A percentile compares a stretch with the other conserved stretches of the same genome.
Conservation (phyloP, 2,888 invertebrate genomes). For the Autographa pulchrina region DNA sequence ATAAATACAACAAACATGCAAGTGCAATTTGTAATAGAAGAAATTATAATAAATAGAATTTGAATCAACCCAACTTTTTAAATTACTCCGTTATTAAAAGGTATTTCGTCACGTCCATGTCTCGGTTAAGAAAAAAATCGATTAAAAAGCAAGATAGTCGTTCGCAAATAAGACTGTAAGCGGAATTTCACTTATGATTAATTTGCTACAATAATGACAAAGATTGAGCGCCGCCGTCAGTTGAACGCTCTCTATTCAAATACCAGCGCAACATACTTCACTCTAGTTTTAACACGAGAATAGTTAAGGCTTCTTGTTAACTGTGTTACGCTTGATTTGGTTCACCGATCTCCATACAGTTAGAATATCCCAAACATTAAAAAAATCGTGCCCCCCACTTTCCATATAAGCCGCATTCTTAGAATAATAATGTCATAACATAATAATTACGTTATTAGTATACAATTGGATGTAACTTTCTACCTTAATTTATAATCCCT, state of each 20-base stretch:
- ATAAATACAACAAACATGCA: constrained; percentile 2
- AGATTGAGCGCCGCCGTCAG: constrained; percentile 71
- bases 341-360: background rate
- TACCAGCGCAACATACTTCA: constrained; percentile 48
- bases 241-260: constrained; percentile 62
- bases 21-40: background rate
- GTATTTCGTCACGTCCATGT: constrained; percentile 16
- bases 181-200: constrained; percentile 78
- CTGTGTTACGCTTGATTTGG: constrained; percentile 6
- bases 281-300: constrained; percentile 46
- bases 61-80: constrained; percentile 8
- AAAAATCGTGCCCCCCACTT: constrained; percentile 6
- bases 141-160: constrained; percentile 46
- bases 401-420: constrained; percentile 16
- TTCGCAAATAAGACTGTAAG: constrained; percentile 50
- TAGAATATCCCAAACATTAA: background rate
- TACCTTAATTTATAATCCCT: background rate
- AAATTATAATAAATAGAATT: constrained; percentile 9
- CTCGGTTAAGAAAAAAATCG: constrained; percentile 57
- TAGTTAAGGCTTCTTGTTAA: constrained; percentile 19
- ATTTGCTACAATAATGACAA: constrained; percentile 72
- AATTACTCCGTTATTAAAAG: constrained; percentile 14
- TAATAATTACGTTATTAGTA: constrained; percentile 20
- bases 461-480: constrained; percentile 15
- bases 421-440: constrained; percentile 14